Evolutionary conservation across 2,797 vertebrate species (phyloP).

Genomic region (Hephaestus fuliginosus): DNA sequence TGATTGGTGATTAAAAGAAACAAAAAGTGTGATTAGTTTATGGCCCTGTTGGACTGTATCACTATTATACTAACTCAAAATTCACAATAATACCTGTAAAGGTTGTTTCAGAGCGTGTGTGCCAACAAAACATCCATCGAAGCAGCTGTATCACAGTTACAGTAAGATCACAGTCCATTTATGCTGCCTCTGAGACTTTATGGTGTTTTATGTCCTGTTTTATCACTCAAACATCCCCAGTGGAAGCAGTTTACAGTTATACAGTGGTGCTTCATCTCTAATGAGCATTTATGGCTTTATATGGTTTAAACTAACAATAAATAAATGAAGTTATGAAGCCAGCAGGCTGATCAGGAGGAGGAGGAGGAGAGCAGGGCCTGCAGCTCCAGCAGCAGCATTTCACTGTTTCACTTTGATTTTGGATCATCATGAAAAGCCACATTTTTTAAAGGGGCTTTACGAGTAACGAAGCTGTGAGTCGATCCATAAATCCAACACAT

Average conservation of each 20-base stretch:
- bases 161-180: neutral
- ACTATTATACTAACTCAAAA: neutral
- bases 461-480: neutral
- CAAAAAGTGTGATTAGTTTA: neutral
- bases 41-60: neutral
- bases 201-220: neutral
- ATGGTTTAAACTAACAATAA: neutral
- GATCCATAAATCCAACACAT: conserved; percentile 41
- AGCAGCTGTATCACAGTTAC: neutral
- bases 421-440: neutral
- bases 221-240: neutral
- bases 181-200: neutral
- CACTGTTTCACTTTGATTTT: conserved; percentile 40
- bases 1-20: neutral
- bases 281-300: neutral
- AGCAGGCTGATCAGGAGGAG: neutral
- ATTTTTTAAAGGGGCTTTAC: neutral
- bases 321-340: neutral
- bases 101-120: neutral
- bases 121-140: neutral
- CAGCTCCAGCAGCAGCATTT: conserved; percentile 22
- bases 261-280: neutral
- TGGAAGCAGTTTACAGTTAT: neutral
- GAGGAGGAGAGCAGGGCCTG: conserved; percentile 38
- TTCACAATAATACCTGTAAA: neutral